Evolutionary conservation across 2,888 invertebrate genomes (phyloP).

Genomic region (Byasa hedistus): DNA sequence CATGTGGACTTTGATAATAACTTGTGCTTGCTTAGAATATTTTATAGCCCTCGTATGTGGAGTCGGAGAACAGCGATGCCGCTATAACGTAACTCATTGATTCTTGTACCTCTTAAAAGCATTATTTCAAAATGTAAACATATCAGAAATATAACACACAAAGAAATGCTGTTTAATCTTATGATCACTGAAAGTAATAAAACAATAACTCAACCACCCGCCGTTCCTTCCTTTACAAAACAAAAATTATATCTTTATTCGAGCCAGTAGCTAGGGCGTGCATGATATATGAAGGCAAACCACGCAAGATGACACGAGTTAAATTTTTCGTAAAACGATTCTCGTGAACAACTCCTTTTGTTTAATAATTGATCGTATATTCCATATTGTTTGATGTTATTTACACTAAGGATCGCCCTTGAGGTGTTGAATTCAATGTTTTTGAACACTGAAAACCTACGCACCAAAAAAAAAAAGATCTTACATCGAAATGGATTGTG

Average conservation of each 20-base stretch:
- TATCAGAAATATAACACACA: not conserved
- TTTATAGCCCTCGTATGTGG: too few species aligned
- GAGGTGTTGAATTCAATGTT: constrained; percentile 22
- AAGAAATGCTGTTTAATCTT: not conserved
- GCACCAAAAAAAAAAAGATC: constrained; percentile 22
- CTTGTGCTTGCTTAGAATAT: too few species aligned
- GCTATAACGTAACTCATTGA: not conserved
- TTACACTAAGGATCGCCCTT: constrained; percentile 15
- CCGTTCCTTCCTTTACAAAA: constrained; percentile 28
- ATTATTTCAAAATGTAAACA: not conserved
- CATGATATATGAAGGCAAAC: constrained; percentile 24
- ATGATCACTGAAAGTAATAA: constrained; percentile 11
- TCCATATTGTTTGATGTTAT: constrained; percentile 6
- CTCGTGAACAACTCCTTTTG: constrained; percentile 15
- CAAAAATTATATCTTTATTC: constrained; percentile 36
- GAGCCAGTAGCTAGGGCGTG: constrained; percentile 30
- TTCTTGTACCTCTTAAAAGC: not conserved
- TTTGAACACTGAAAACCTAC: constrained; percentile 26
- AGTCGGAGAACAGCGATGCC: too few species aligned
- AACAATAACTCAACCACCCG: constrained; percentile 32
- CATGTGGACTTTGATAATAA: too few species aligned
- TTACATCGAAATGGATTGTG: constrained; percentile 11
- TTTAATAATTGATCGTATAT: constrained; percentile 20
- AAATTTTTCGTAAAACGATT: constrained; percentile 14
- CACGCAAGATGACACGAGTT: constrained; percentile 19